Evolutionary conservation across 2,113 vertebrate species (phyloP).

Genomic region (Chaetops frenatus): DNA sequence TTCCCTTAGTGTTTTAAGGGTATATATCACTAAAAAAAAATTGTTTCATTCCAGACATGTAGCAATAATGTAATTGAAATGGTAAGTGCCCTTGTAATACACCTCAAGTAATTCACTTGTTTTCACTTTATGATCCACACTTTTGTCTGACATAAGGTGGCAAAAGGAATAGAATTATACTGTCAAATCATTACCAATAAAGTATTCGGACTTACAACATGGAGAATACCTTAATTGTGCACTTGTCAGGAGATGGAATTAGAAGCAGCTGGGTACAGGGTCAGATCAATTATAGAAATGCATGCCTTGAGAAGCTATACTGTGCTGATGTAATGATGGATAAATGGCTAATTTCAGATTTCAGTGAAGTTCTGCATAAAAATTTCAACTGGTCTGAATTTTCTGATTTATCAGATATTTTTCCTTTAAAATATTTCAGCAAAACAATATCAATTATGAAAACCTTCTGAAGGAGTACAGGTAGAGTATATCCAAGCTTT

Average conservation of each 20-base stretch:
- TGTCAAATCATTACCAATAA: not conserved
- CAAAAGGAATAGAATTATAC: not conserved
- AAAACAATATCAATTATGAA: not conserved
- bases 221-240: not conserved
- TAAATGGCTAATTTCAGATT: not conserved
- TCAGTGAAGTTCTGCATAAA: not conserved
- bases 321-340: not conserved
- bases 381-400: not conserved
- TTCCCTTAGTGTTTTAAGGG: not conserved
- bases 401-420: not conserved
- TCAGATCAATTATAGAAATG: not conserved
- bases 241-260: not conserved
- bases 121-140: not conserved
- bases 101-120: not conserved
- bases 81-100: not conserved
- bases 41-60: not conserved
- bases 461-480: not conserved
- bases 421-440: not conserved
- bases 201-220: not conserved
- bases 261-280: not conserved
- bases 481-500: not conserved
- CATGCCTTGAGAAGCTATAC: not conserved
- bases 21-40: not conserved
- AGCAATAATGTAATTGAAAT: not conserved
- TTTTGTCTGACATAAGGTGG: not conserved